A percentile compares a stretch with the other conserved stretches of the same genome.
phyloP scores from a whole-genome alignment of 2,888 invertebrate species.

The Halocaridina rubra region DNA sequence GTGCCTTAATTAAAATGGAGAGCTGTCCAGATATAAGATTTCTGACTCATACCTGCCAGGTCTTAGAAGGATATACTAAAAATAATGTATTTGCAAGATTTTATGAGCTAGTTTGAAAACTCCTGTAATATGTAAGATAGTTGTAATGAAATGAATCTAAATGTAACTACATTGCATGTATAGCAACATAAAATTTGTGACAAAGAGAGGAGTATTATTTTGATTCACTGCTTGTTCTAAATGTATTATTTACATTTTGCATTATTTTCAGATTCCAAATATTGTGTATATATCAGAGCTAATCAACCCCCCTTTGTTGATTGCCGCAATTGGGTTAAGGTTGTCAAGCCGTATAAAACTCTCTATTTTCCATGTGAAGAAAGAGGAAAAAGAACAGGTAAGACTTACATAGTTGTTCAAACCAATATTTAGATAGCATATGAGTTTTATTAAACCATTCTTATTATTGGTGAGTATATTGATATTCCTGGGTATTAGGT shows the following conservation, averaged over 20 bases:
- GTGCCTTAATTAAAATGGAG: too few relatives aligned
- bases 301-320: constrained; percentile 70
- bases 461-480: background rate
- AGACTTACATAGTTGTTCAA: background rate
- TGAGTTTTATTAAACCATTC: background rate
- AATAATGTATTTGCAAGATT: too few relatives aligned
- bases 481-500: too few relatives aligned
- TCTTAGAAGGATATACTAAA: too few relatives aligned
- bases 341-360: constrained; percentile 72
- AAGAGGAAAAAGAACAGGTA: constrained; percentile 56
- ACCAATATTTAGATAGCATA: background rate
- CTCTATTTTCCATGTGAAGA: constrained; percentile 67
- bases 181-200: too few relatives aligned
- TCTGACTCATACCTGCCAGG: too few relatives aligned
- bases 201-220: background rate
- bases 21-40: too few relatives aligned
- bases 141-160: too few relatives aligned
- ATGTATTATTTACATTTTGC: background rate
- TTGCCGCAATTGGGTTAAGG: constrained; percentile 72
- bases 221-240: too few relatives aligned
- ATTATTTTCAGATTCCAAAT: constrained; percentile 64
- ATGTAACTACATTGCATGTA: too few relatives aligned
- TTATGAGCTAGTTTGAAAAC: too few relatives aligned
- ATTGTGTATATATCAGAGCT: constrained; percentile 70
- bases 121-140: too few relatives aligned